Percentiles rank a stretch among this genome's conserved stretches.
These are phyloP conservation scores for Ctena decussata DNA, from an alignment of 2,888 invertebrate genomes.

Conservation along the genomic window DNA sequence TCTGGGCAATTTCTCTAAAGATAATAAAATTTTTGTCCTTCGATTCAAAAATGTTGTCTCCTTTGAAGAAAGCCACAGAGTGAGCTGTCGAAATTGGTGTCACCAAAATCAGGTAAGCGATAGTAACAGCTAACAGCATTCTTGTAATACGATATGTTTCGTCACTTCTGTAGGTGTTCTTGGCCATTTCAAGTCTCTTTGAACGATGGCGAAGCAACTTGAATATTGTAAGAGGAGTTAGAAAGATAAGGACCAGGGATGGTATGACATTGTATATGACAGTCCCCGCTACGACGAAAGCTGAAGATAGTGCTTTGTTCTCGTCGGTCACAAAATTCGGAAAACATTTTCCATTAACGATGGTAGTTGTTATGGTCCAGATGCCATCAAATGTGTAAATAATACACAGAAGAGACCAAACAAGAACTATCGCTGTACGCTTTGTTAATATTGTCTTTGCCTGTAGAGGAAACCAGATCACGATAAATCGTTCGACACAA, in stretches of 20 bases:
- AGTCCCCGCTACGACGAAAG: constrained; percentile 57
- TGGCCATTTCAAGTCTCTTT: background rate
- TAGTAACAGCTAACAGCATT: constrained; percentile 72
- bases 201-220: constrained; percentile 30
- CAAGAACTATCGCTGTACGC: constrained; percentile 40
- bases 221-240: constrained; percentile 62
- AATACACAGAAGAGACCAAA: background rate
- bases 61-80: constrained; percentile 61
- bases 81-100: constrained; percentile 69
- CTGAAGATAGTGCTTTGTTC: constrained; percentile 28
- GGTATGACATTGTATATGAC: constrained; percentile 63
- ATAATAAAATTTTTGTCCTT: constrained; percentile 55
- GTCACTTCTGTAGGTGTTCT: constrained; percentile 2
- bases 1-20: constrained; percentile 68
- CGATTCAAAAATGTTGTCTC: constrained; percentile 66
- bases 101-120: constrained; percentile 72
- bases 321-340: constrained; percentile 21
- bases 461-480: constrained; percentile 67
- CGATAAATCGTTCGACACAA: constrained; percentile 68
- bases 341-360: constrained; percentile 52
- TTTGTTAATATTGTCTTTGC: constrained; percentile 56
- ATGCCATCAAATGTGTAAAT: constrained; percentile 52
- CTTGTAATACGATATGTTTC: constrained; percentile 63
- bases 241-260: constrained; percentile 49
- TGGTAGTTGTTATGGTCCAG: constrained; percentile 60